Percentiles rank a stretch among this genome's conserved stretches.
Evolutionary conservation across 2,113 vertebrate species (phyloP).

Genomic region (Gallinago paraguaiae): DNA sequence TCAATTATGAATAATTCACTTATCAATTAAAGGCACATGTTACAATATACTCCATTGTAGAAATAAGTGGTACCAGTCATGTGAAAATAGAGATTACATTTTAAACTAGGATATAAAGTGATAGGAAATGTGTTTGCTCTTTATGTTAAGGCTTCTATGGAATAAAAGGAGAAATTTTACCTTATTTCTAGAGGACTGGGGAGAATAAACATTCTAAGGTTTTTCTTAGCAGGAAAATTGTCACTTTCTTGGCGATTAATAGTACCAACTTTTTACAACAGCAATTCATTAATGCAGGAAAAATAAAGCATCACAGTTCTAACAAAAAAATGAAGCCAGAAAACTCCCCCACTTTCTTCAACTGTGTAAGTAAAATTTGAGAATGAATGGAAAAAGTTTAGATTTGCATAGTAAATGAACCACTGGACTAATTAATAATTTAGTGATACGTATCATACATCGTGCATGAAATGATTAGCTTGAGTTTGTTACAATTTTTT

Average conservation of each 20-base stretch:
- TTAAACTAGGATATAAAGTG: neutral
- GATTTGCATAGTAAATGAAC: neutral
- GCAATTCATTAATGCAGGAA: neutral
- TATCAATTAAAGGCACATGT: slow-evolving; percentile 14
- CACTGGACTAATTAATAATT: neutral
- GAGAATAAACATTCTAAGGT: neutral
- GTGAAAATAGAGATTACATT: neutral
- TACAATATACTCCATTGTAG: neutral
- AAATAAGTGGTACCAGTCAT: neutral
- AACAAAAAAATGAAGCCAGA: neutral
- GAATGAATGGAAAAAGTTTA: neutral
- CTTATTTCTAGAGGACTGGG: neutral
- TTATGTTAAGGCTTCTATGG: neutral
- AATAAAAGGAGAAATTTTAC: neutral
- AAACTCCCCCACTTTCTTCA: neutral
- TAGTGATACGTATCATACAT: neutral
- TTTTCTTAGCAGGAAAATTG: neutral
- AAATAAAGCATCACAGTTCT: neutral
- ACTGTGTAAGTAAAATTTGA: neutral
- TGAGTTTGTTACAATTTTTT: neutral
- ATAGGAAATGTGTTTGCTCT: neutral
- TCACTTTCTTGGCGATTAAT: neutral
- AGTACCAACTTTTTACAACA: neutral
- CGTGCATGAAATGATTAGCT: neutral
- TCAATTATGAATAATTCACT: neutral